Evolutionary conservation across 2,113 vertebrate genomes (phyloP).

Genomic region (Austrofundulus limnaeus): DNA sequence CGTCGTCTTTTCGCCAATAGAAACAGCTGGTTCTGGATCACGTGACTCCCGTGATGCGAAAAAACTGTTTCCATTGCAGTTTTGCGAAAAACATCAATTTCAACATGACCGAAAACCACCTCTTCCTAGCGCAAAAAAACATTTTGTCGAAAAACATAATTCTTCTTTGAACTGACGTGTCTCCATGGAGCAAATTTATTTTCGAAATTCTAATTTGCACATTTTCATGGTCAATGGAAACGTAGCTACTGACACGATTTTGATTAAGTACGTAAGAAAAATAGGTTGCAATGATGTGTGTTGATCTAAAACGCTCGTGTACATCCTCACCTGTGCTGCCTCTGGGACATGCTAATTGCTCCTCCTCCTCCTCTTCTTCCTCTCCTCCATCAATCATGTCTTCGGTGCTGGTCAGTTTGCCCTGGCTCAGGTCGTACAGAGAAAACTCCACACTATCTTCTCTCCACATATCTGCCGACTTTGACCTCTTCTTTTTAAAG

Average conservation of each 20-base stretch:
- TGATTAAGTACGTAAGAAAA: neutral
- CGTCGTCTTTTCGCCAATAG: too few species aligned
- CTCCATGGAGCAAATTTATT: too few species aligned
- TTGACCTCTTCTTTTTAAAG: constrained; percentile 95
- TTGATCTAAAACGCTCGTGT: neutral
- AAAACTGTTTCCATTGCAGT: too few species aligned
- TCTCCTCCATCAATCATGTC: constrained; percentile 88
- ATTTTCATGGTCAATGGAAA: too few species aligned
- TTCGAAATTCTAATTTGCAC: neutral
- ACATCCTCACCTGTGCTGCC: constrained; percentile 48
- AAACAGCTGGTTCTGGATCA: too few species aligned
- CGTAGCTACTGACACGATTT: neutral
- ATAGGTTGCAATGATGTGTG: neutral
- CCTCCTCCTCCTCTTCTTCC: constrained; percentile 76
- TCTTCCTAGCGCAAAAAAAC: too few species aligned
- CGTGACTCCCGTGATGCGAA: too few species aligned
- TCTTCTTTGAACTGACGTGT: too few species aligned
- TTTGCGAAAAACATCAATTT: too few species aligned
- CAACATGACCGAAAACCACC: too few species aligned
- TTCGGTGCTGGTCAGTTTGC: constrained; percentile 94
- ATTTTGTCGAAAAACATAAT: too few species aligned
- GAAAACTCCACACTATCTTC: constrained; percentile 97
- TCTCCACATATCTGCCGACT: constrained; percentile 97
- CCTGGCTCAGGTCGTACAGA: constrained; percentile 94
- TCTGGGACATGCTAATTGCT: constrained; percentile 30